Base-by-base conservation (phyloP, 2,888 invertebrate species). In the Ectemnius cavifrons region DNA sequence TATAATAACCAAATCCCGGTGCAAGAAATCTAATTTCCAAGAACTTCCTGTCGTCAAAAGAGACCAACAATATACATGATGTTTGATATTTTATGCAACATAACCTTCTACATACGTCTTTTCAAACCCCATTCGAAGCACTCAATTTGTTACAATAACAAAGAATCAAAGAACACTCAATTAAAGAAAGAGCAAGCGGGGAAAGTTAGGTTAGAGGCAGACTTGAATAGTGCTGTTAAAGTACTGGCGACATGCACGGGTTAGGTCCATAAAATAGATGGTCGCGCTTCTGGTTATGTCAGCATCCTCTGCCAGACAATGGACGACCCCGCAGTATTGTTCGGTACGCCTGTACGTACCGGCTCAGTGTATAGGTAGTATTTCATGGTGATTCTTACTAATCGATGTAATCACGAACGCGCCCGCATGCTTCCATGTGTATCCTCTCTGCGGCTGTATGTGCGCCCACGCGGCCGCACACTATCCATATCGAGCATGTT, bases 241-340 rank as follows among this genome's bases (percentile, higher is more conserved):
- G 1, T n/a, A 2, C 47, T 63, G 2, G 60, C 71, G 74, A 62
- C 69, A 73, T 79, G 78, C 81, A 71, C 67, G 79, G 79, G 69
- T 70, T 57, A 61, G 82, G 79, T 81, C 79, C 77, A 80, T 84
- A 85, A 85, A 87, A 84, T 84, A 76, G 82, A 83, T 81, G 84
- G 81, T 83, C 87, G 82, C 80, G 84, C 85, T 85, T 88, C 82
- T 88, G 87, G 85, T 89, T 89, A 89, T 89, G 89, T 89, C 89
- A 89, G 89, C 89, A 89, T 89, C 89, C 89, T 89, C 89, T 85
- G 84, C 23, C 82, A 84, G 83, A 89, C 89, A 89, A 89, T 89
- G 80, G 88, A 83, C 85, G 88, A 87, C 86, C 87, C 87, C 84
- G 84, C 85, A 80, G 83, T 85, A 89, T 89, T 89, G 89, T 89